phyloP scores from a whole-genome alignment of 1,140 invertebrate genomes.

The Phenacoccus solenopsis region DNA sequence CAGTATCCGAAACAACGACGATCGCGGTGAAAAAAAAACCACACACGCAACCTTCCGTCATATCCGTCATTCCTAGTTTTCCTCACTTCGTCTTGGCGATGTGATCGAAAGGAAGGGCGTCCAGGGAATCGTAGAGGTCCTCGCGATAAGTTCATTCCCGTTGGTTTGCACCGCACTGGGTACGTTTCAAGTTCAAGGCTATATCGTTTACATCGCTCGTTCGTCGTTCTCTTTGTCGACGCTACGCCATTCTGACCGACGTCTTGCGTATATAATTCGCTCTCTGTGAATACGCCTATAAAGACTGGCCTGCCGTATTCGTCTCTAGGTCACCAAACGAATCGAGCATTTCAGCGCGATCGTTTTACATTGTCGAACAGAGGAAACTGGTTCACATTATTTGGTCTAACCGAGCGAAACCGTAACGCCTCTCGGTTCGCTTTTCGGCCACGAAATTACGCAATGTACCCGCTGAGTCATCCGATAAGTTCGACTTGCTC shows the following conservation, averaged over 20 bases:
- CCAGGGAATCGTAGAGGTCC: neutral
- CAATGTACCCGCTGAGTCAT: too few species aligned
- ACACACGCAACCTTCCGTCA: neutral
- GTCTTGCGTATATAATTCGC: neutral
- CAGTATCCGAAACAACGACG: neutral
- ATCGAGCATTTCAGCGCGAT: too few species aligned
- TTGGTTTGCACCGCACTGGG: neutral
- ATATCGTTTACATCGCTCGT: neutral
- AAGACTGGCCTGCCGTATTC: too few species aligned
- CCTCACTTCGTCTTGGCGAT: neutral
- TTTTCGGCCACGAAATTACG: too few species aligned
- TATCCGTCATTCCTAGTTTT: neutral
- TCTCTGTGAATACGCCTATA: neutral
- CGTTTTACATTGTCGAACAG: too few species aligned
- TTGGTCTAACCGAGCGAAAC: too few species aligned
- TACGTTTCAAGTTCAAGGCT: slow-evolving; percentile 1
- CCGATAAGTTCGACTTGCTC: too few species aligned
- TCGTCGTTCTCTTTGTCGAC: neutral
- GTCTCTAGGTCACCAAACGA: too few species aligned
- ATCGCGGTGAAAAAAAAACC: neutral
- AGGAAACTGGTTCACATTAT: too few species aligned
- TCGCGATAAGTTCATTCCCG: slow-evolving; percentile 1
- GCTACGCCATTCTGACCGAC: neutral
- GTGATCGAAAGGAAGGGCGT: neutral
- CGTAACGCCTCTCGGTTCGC: too few species aligned